Base-by-base conservation (phyloP, 2,888 invertebrate genomes). In the Scrobipalpa costella region DNA sequence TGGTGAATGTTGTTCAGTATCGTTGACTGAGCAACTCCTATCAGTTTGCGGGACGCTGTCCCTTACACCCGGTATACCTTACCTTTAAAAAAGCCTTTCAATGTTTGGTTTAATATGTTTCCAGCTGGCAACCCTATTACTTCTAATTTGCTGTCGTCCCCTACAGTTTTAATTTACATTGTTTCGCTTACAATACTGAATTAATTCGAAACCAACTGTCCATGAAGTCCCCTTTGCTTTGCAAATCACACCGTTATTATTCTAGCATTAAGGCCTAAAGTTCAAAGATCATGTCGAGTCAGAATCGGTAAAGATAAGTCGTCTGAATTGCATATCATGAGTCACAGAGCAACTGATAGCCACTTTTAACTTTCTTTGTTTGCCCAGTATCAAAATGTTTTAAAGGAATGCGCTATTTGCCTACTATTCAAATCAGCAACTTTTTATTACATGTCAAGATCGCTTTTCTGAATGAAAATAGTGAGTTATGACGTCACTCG, bases 111-210 rank as follows among this genome's bases (percentile, higher is more conserved):
- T n/a, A n/a, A n/a, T n/a, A 27, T 5, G 27, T 5, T 5, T 27
- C 27, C 27, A 3, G 27, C 27, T 27, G 27, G 27, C 27, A 27
- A 5, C 27, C 27, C 27, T 27, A 50, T 21, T 15, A 33, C 27
- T 15, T 33, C 57, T 38, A 19, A 57, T 59, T 59, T n/a, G 40
- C 38, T n/a, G n/a, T n/a, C 63, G 70, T 68, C 67, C 63, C 63
- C 67, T 64, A 65, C 69, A 68, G 71, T 69, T 76, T 74, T 75
- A 77, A 77, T 80, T 69, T 70, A 71, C 76, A 77, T 79, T 80
- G 76, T 81, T 78, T 77, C 68, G 65, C 69, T 71, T 66, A 71
- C 66, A 73, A 78, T 73, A 72, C 75, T 73, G 69, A 27, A 44
- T 59, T 27, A 59, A 44, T 27, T 59, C 40, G 8, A 44, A 19